phyloP scores from a whole-genome alignment of 2,113 vertebrate genomes.

The Trinectes maculatus region DNA sequence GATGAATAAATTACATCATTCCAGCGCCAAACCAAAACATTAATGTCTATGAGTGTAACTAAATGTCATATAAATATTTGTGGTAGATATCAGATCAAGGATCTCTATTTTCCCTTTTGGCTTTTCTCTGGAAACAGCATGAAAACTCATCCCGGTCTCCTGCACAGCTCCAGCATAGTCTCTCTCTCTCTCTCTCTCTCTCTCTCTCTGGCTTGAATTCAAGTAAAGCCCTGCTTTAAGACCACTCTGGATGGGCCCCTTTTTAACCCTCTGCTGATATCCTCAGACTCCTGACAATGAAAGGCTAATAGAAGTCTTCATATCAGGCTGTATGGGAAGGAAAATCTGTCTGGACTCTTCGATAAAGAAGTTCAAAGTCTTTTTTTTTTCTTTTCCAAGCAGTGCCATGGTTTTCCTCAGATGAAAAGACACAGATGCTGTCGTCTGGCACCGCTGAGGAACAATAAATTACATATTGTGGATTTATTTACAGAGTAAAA shows the following conservation, averaged over 20 bases:
- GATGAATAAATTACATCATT: not conserved
- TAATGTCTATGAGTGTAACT: constrained; percentile 13
- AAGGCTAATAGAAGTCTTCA: constrained; percentile 55
- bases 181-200: constrained; percentile 16
- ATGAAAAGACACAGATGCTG: constrained; percentile 21
- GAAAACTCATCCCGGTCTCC: constrained; percentile 43
- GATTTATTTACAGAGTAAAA: constrained; percentile 30
- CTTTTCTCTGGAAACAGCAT: constrained; percentile 46
- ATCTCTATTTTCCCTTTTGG: constrained; percentile 25
- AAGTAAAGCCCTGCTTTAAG: constrained; percentile 35
- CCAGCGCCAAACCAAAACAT: constrained; percentile 23
- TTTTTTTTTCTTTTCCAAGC: not conserved
- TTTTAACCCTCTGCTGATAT: constrained; percentile 24
- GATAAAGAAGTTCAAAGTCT: constrained; percentile 40
- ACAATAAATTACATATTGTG: constrained; percentile 11
- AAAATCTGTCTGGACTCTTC: constrained; percentile 37
- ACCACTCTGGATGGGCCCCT: constrained; percentile 25
- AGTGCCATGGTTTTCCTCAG: constrained; percentile 15
- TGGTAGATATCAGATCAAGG: constrained; percentile 28
- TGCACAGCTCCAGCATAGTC: constrained; percentile 50
- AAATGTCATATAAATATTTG: constrained; percentile 36
- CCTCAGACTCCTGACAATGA: constrained; percentile 42
- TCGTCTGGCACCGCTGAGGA: constrained; percentile 9
- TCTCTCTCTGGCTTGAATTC: constrained; percentile 46
- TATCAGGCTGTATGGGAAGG: constrained; percentile 28